Base-by-base conservation (phyloP, 2,888 invertebrate species). In the Nemapogon koenigi region DNA sequence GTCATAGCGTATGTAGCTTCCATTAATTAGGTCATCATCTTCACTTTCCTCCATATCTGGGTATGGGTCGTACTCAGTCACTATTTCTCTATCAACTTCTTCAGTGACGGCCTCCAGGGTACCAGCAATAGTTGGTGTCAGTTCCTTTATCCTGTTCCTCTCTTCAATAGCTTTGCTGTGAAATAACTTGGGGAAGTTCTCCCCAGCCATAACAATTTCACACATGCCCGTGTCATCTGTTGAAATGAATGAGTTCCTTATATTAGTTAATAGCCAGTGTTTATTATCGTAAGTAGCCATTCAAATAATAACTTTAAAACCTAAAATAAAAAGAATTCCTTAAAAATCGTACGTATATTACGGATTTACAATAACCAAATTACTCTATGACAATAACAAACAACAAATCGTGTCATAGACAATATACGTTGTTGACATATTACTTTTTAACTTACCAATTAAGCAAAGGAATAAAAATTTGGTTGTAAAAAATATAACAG, bases 201-300 rank as follows among this genome's bases (percentile, higher is more conserved):
- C 93, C 38, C 89, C 88, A 19, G 89, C 84, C 89, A 96, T 94
- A 38, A 95, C 90, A 54, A 90, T 85, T 67, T 97, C 96, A 66
- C 94, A 94, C 82, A 94, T 88, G 40, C 95, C 92, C 51, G 96
- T 94, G 68, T 97, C 96, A 75, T 97, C 97, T 15, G 94, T 93
- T 16, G 94, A 91, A 58, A 97, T 92, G 69, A 95, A 97, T 7
- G 95, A 94, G 67, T 96, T 94, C 40, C 94, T 83, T 48, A 97
- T 93, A 68, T 96, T 94, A 42, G 94, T 91, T 37, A 97, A 81
- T 33, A 97, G 81, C 90, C 96, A 97, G 53, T 90, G 89, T 66
- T 89, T 89, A 70, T 97, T 94, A 66, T 97, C 95, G 67, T 94
- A 96, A 46, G 94, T 86, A 49, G 96, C 96, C 97, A 97, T 97